Percentiles rank a stretch among this genome's conserved stretches.
These are phyloP conservation scores for Xiphophorus hellerii DNA, from an alignment of 2,113 vertebrate species.

Conservation along the genomic window DNA sequence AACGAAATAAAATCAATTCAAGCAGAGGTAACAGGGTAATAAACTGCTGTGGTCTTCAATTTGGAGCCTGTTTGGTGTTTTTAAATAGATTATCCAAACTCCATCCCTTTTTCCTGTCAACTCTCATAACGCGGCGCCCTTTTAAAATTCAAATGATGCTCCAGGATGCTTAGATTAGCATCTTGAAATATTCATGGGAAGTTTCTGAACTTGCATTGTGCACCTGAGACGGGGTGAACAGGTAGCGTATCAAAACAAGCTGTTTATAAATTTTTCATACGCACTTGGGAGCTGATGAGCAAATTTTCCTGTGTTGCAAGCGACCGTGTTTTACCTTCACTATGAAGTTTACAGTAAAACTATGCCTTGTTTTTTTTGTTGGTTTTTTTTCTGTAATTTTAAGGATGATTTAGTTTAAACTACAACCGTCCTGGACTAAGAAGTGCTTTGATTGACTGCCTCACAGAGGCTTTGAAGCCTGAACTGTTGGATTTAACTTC, in stretches of 20 bases:
- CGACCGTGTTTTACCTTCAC: slow-evolving; percentile 11
- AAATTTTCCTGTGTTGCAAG: slow-evolving; percentile 9
- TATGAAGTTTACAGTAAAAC: slow-evolving; percentile 7
- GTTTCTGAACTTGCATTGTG: slow-evolving; percentile 53
- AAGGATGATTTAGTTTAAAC: background rate
- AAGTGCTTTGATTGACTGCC: slow-evolving; percentile 52
- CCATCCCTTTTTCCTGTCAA: slow-evolving; percentile 49
- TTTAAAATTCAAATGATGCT: slow-evolving; percentile 67
- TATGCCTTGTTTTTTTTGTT: background rate
- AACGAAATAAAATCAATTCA: slow-evolving; percentile 35
- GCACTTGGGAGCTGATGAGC: slow-evolving; percentile 28
- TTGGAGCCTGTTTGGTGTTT: slow-evolving; percentile 15
- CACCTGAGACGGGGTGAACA: slow-evolving; percentile 51
- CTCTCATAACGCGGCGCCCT: slow-evolving; percentile 35
- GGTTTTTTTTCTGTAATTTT: background rate
- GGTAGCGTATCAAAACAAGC: slow-evolving; percentile 52
- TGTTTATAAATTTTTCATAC: slow-evolving; percentile 60
- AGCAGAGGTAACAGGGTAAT: slow-evolving; percentile 20
- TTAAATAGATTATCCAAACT: slow-evolving; percentile 43
- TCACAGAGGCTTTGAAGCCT: slow-evolving; percentile 47
- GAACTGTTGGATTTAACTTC: slow-evolving; percentile 52
- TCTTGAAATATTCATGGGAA: slow-evolving; percentile 73
- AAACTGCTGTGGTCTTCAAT: slow-evolving; percentile 13
- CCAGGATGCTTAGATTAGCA: slow-evolving; percentile 67
- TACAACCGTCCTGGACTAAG: background rate